Evolutionary conservation across 2,888 invertebrate species (phyloP).

Genomic region (Ceratothoa steindachneri): DNA sequence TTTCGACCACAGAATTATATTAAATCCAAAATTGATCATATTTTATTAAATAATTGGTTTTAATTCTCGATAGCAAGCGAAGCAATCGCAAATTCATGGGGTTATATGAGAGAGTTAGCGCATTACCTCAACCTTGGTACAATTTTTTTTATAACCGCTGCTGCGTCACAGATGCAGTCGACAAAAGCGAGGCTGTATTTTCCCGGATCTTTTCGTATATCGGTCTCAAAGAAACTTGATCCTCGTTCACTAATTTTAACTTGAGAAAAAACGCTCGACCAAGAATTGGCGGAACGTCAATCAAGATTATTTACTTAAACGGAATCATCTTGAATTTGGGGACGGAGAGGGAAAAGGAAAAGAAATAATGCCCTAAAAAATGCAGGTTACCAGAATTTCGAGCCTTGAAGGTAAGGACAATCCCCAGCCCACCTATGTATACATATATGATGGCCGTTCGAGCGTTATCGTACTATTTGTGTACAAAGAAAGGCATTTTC

Average conservation of each 20-base stretch:
- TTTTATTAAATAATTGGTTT: too few relatives aligned
- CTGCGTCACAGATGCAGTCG: not conserved
- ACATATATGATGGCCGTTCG: too few relatives aligned
- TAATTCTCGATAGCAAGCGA: too few relatives aligned
- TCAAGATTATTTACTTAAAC: conserved; percentile 12
- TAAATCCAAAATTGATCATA: too few relatives aligned
- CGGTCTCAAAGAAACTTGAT: not conserved
- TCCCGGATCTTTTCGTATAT: not conserved
- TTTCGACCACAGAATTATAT: too few relatives aligned
- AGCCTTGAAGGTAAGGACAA: too few relatives aligned
- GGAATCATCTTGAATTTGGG: not conserved
- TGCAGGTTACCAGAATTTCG: too few relatives aligned
- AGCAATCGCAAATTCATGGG: too few relatives aligned
- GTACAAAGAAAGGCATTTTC: too few relatives aligned
- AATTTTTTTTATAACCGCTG: not conserved
- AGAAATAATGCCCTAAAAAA: not conserved
- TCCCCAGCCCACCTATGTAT: too few relatives aligned
- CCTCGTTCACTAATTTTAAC: conserved; percentile 5
- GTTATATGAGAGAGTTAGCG: too few relatives aligned
- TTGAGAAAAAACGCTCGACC: not conserved
- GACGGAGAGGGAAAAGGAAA: not conserved
- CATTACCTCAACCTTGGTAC: not conserved
- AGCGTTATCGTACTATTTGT: too few relatives aligned
- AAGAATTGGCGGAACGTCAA: conserved; percentile 4
- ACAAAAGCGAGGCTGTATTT: not conserved